These are phyloP conservation scores for Andrena bicolor DNA, from an alignment of 2,888 invertebrate species.

Conservation along the genomic window DNA sequence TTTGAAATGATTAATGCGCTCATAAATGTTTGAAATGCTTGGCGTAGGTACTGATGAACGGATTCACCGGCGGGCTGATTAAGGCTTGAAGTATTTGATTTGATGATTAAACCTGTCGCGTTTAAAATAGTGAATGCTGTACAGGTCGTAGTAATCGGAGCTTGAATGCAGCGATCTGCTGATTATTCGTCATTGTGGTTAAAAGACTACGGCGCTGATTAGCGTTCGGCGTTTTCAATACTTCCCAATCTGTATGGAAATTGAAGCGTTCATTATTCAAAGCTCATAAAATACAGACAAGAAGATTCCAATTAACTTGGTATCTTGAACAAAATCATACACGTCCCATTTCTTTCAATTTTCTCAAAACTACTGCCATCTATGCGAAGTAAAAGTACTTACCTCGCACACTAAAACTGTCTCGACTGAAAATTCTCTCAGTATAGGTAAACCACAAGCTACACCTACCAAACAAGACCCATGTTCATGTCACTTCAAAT, in stretches of 20 bases:
- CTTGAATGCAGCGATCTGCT: not conserved
- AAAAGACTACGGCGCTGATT: not conserved
- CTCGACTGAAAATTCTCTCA: not conserved
- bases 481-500: not conserved
- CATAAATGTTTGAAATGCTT: conserved; percentile 19
- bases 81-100: conserved; percentile 4
- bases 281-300: too few species aligned
- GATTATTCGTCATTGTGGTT: not conserved
- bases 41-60: not conserved
- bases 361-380: too few species aligned
- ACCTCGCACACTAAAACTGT: too few species aligned
- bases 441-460: not conserved
- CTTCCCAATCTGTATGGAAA: not conserved
- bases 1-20: conserved; percentile 40
- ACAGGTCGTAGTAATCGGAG: not conserved
- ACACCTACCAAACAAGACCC: not conserved
- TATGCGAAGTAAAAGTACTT: too few species aligned
- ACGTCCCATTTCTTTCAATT: too few species aligned
- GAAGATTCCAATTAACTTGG: too few species aligned
- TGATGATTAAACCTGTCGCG: not conserved
- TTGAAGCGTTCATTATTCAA: not conserved
- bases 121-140: not conserved
- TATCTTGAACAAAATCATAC: too few species aligned
- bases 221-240: not conserved
- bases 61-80: conserved; percentile 1